Base-by-base conservation (phyloP, 92 coral and sea anemone species). In the Epizoanthus stellaris region DNA sequence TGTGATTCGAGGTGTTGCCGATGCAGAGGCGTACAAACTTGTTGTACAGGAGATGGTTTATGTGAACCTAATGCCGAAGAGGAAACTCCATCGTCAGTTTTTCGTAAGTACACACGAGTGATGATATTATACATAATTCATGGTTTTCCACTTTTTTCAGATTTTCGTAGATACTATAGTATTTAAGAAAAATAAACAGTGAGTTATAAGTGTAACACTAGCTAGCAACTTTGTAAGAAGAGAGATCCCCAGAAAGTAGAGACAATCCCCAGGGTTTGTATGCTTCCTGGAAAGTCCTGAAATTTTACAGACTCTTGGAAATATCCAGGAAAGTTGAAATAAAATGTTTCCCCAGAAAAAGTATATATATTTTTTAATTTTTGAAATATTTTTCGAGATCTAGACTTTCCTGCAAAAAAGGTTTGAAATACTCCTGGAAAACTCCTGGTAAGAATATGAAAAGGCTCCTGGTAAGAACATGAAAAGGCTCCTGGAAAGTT, bases 1-100 rank as follows among this genome's bases (percentile, higher is more conserved):
- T 20, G 84, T 93, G 4, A 90, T 97, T 47, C 87, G 97, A 54
- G 99, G 99, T 25, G 82, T 97, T 49, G 99, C 98, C 4, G 93
- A 92, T 80, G 88, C 73, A 39, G 82, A 89, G 61, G 94, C 93
- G 34, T 97, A 97, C 43, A 87, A 89, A 43, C 82, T 75, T 34
- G 87, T 97, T 17, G 89, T 97, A 40, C 85, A 93, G 77, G 94
- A 95, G 88, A 73, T 95, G 68, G 90, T 88, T 42, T 97, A 95
- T 85, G 84, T 89, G 14, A 90, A 93, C 81, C 45, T 68, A 71
- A 88, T 36, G 40, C 96, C 99, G 8, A 77, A 45, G 3, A 64
- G 76, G 14, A 54, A 57, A 30, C 80, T 91, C 54, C 84, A 72
- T 25, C 98, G 70, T 38, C 84, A 77, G 30, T 95, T 97, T 84